These are phyloP conservation scores for Oegoconia quadripuncta DNA, from an alignment of 2,888 invertebrate species.

Conservation along the genomic window DNA sequence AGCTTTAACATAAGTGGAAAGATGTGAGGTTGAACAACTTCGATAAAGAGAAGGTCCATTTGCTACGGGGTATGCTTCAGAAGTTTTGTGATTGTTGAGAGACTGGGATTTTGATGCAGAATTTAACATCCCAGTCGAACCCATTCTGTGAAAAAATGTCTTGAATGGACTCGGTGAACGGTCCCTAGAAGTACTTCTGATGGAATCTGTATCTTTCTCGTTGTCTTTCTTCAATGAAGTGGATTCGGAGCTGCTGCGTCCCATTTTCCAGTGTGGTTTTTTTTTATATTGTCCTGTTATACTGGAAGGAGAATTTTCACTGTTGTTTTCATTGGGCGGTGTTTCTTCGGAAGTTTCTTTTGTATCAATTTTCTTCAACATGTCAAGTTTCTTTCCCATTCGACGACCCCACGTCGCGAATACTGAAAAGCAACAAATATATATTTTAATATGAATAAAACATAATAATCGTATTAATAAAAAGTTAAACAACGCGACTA, in stretches of 20 bases:
- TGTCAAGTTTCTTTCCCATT: slow-evolving; percentile 88
- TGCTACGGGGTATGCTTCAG: slow-evolving; percentile 58
- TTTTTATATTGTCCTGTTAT: slow-evolving; percentile 72
- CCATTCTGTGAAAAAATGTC: slow-evolving; percentile 86
- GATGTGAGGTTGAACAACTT: slow-evolving; percentile 87
- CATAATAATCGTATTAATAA: no score
- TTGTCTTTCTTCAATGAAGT: slow-evolving; percentile 64
- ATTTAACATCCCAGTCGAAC: slow-evolving; percentile 87
- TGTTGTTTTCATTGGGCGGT: slow-evolving; percentile 43
- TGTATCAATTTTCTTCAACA: slow-evolving; percentile 82
- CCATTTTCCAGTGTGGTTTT: slow-evolving; percentile 80
- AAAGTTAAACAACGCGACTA: no score
- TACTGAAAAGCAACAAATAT: slow-evolving; percentile 58
- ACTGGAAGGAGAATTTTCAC: slow-evolving; percentile 49
- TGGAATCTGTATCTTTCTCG: slow-evolving; percentile 70
- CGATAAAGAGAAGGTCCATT: slow-evolving; percentile 81
- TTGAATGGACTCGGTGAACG: slow-evolving; percentile 83
- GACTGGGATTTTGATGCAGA: slow-evolving; percentile 70
- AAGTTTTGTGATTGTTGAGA: slow-evolving; percentile 52
- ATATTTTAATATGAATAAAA: no score
- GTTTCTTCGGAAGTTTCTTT: slow-evolving; percentile 73
- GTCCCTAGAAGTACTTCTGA: slow-evolving; percentile 70
- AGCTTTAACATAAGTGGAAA: slow-evolving; percentile 87
- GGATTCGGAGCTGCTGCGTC: slow-evolving; percentile 71
- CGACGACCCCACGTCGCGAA: slow-evolving; percentile 87